A percentile compares a stretch with the other conserved stretches of the same genome.
Conservation (phyloP, 2,113 vertebrate species). For the Petrocephalus zakoni region DNA sequence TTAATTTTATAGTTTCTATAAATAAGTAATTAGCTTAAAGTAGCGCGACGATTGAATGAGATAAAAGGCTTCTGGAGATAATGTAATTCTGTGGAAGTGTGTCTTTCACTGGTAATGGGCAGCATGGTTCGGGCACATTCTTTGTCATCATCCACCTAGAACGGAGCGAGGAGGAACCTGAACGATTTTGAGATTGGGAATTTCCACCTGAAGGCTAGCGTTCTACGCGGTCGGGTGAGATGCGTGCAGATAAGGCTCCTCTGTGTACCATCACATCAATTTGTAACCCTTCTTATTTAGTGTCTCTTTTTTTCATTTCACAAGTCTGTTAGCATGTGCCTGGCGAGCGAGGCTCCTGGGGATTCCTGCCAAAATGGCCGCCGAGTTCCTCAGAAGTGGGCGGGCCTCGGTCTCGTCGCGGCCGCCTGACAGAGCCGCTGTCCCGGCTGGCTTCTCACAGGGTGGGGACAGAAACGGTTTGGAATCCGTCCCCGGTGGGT, state of each 20-base stretch:
- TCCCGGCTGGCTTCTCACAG: background rate
- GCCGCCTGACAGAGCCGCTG: background rate
- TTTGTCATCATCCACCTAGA: background rate
- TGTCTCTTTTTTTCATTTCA: background rate
- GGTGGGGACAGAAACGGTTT: background rate
- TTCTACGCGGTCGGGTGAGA: background rate
- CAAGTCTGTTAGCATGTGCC: background rate
- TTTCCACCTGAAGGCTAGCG: background rate
- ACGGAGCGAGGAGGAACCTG: background rate
- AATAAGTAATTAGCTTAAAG: slow-evolving; percentile 17
- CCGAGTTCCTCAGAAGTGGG: background rate
- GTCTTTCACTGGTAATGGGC: background rate
- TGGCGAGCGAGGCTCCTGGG: background rate
- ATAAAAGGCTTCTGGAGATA: background rate
- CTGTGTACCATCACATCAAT: background rate
- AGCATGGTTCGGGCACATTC: background rate
- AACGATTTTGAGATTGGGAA: background rate
- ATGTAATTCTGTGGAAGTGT: background rate
- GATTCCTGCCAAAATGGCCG: background rate
- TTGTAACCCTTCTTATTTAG: background rate
- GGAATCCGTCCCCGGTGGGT: background rate
- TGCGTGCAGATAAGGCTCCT: background rate
- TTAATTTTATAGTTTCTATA: slow-evolving; percentile 13
- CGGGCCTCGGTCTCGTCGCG: background rate
- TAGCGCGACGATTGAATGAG: background rate